A percentile compares a stretch with the other conserved stretches of the same genome.
phyloP scores from a whole-genome alignment of 1,140 invertebrate genomes.

The Diachasma alloeum region DNA sequence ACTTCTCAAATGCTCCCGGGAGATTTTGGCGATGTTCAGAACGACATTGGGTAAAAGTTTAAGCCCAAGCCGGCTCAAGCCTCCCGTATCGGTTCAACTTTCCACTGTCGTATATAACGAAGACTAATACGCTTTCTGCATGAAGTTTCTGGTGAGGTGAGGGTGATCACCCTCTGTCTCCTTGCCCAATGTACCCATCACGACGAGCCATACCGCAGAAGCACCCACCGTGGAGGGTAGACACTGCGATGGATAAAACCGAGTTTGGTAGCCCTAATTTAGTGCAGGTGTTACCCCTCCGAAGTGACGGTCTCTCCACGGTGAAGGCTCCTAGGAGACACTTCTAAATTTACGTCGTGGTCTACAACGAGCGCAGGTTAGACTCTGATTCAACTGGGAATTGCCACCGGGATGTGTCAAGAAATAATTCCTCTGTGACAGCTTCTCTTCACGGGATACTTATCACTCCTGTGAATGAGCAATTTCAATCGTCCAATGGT shows the following conservation, averaged over 20 bases:
- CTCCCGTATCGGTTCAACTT: constrained; percentile 26
- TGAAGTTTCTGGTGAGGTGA: constrained; percentile 10
- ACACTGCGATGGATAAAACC: constrained; percentile 38
- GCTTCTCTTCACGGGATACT: no score
- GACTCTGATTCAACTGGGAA: constrained; percentile 28
- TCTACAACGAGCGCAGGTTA: neutral
- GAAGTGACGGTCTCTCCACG: constrained; percentile 36
- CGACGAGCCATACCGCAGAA: constrained; percentile 35
- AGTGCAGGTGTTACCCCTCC: constrained; percentile 52
- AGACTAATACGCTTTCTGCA: constrained; percentile 29
- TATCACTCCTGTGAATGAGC: no score
- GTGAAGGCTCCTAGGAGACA: constrained; percentile 33
- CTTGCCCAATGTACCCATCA: constrained; percentile 24
- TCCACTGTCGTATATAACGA: constrained; percentile 12
- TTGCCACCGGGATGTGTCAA: constrained; percentile 10
- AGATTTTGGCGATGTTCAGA: neutral
- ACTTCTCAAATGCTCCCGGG: constrained; percentile 1
- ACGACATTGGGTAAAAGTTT: constrained; percentile 21
- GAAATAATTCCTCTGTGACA: no score
- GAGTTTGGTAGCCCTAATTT: constrained; percentile 56
- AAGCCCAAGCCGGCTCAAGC: constrained; percentile 15
- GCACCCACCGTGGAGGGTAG: constrained; percentile 22
- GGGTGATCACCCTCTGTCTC: neutral
- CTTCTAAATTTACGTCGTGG: constrained; percentile 40
- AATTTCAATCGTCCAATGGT: neutral